Evolutionary conservation across 2,797 vertebrate genomes (phyloP), one percentile per base, ranked within the genome.

Genomic region (Chaetophractus vellerosus): DNA sequence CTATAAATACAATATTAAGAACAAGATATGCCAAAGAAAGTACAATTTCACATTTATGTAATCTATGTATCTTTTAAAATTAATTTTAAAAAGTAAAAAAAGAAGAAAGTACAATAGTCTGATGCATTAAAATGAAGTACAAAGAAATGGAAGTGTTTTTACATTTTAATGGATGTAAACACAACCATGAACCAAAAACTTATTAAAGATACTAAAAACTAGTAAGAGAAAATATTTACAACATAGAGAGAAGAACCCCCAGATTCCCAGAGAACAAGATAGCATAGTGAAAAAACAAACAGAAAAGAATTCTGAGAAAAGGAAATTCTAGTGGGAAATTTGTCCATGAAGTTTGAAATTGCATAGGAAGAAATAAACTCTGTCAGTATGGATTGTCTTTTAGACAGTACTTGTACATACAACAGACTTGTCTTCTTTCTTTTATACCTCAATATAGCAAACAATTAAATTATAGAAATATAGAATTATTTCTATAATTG

Each of bases 271-370:
- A 75, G 83, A 93, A 75, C 57, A 52, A 50, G 64, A 87, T 7
- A 95, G 10, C 2, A 41, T 45, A 45, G 7, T 84, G 21, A 45
- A 86, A 68, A 79, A 69, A 0, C 6, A 63, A 94, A 33, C 8
- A 78, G 28, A 86, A 89, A 12, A 88, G 75, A 84, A 66, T 76
- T 80, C 23, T 68, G 9, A 80, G 61, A 74, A 92, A 72, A 92
- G 18, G 26, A 91, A 71, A 75, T 75, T 66, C 18, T 76, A 55
- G 79, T 18, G 55, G 64, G 15, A 72, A 85, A 74, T n/a, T 45
- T 89, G 21, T 74, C 57, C 2, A 41, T 41, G n/a, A 85, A 94
- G 93, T 57, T 0, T 71, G 33, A 87, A 90, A 64, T 38, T 93
- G 10, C 48, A 88, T 68, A 81, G 57, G 55, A 71, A 85, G 19